Evolutionary conservation across 2,888 invertebrate genomes (phyloP).

Genomic region (Pristionchus entomophagus): DNA sequence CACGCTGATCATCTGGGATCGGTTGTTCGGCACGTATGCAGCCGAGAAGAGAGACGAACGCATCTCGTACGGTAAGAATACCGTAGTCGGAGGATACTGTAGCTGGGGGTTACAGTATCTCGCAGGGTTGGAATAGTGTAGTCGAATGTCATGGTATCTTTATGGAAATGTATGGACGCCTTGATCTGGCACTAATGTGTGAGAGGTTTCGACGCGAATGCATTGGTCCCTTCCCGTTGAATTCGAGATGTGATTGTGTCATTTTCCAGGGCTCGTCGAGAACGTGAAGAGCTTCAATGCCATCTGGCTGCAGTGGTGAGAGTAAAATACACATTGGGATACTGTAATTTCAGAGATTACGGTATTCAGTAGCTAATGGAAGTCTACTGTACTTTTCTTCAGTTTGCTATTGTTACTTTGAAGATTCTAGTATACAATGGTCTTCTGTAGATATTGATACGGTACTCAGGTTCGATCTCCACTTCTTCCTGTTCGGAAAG

Average conservation of each 20-base stretch:
- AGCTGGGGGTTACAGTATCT: not conserved
- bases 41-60: constrained; percentile 83
- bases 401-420: too few relatives aligned
- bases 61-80: constrained; percentile 83
- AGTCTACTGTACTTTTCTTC: too few relatives aligned
- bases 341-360: not conserved
- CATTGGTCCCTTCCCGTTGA: too few relatives aligned
- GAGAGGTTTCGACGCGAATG: too few relatives aligned
- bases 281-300: constrained; percentile 62
- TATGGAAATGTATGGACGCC: too few relatives aligned
- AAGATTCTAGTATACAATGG: constrained; percentile 83
- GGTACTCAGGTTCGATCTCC: constrained; percentile 82
- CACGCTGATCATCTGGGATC: constrained; percentile 87
- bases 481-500: constrained; percentile 81
- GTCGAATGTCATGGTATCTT: too few relatives aligned
- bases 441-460: constrained; percentile 70
- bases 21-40: constrained; percentile 81
- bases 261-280: constrained; percentile 82
- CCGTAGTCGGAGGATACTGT: not conserved
- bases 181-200: too few relatives aligned
- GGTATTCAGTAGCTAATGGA: too few relatives aligned
- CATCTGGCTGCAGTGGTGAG: constrained; percentile 79
- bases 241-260: not conserved
- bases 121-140: too few relatives aligned
- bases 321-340: constrained; percentile 82